Evolutionary conservation across 2,113 vertebrate species (phyloP).

Genomic region (Gymnogyps californianus): DNA sequence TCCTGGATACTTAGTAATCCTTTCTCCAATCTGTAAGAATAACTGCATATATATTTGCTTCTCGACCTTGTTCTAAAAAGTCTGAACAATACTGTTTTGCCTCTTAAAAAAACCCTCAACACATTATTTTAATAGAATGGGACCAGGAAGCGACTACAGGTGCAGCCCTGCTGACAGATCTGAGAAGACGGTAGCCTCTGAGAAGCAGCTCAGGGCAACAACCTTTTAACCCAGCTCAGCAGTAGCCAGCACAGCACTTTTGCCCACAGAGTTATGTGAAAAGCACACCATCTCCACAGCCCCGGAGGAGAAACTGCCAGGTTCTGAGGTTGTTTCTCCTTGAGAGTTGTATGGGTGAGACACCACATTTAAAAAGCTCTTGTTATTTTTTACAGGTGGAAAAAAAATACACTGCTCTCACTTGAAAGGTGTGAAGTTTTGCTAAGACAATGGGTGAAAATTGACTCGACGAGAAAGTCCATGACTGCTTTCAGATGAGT

Average conservation of each 20-base stretch:
- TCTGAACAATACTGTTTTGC: neutral
- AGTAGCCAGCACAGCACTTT: neutral
- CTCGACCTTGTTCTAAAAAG: neutral
- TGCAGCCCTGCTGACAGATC: neutral
- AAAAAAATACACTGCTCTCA: neutral
- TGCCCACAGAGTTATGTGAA: neutral
- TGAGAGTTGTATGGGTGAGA: neutral
- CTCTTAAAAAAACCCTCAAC: neutral
- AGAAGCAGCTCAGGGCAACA: neutral
- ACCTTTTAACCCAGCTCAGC: neutral
- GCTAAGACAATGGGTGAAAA: neutral
- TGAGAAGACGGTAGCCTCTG: neutral
- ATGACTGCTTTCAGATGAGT: neutral
- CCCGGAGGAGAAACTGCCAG: neutral
- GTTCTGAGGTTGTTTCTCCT: neutral
- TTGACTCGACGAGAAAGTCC: neutral
- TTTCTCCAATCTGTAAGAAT: neutral
- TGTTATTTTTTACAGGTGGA: neutral
- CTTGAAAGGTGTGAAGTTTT: neutral
- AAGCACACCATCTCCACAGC: neutral
- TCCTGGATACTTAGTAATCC: neutral
- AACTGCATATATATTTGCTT: neutral
- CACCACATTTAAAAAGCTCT: neutral
- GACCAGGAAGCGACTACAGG: accelerated
- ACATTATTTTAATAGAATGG: neutral